Evolutionary conservation across 2,888 invertebrate species (phyloP), one percentile per base, ranked within the genome.

Genomic region (Pimpla rufipes): DNA sequence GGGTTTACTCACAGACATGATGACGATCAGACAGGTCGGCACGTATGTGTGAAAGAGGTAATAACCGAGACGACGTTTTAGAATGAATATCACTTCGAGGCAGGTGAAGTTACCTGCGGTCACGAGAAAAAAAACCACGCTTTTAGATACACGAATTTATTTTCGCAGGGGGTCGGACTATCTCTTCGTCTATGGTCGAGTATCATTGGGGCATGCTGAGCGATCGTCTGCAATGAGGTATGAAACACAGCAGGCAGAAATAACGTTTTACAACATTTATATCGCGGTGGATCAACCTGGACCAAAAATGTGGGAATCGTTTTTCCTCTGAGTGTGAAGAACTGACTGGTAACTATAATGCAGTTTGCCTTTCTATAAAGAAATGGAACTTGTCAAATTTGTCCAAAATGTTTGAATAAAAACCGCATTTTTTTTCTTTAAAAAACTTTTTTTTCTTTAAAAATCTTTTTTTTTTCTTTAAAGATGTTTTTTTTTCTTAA

Each of bases 1-100:
- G 66, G 42, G 47, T 62, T 37, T 67, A 95, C 96, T 95, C 93
- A 96, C 96, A 88, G 98, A 98, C 97, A 98, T 98, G 78, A 98
- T 98, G 85, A 98, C 98, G 89, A 98, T 98, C 90, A 98, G 95
- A 92, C 98, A 98, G 16, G 98, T 98, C 3, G 98, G 98, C 90
- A 98, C 97, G 92, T 98, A 98, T 0, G 98, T 98, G 94, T 98
- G 98, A 94, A 98, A 98, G 71, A 98, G 94, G 92, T 98, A 98
- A 93, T 98, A 98, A 1, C 98, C 98, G 73, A 98, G 95, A 3
- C 98, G 96, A 37, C 98, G 95, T 92, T 98, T 98, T 88, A 98
- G 93, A 73, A 97, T 97, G 93, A 98, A 98, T 83, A 98, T 96
- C 62, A 98, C 98, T 92, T 98, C 98, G 88, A 98, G 94, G 87